phyloP scores from a whole-genome alignment of 1,140 invertebrate species.

The Drosophila bifasciata region DNA sequence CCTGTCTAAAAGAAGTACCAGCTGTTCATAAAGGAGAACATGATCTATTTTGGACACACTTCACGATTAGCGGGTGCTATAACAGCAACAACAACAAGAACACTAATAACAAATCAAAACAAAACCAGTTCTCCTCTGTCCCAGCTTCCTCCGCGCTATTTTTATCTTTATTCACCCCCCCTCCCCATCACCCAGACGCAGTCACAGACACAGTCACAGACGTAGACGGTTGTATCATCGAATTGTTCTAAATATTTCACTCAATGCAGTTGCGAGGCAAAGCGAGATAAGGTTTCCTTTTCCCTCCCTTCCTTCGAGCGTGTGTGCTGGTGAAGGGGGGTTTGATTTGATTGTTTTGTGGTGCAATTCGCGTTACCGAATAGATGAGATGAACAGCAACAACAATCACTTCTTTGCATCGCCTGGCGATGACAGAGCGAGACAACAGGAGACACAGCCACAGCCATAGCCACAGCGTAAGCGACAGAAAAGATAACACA shows the following conservation, averaged over 20 bases:
- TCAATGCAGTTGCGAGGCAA: slow-evolving; percentile 15
- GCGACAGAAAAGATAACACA: slow-evolving; percentile 39
- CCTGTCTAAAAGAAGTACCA: too few species aligned
- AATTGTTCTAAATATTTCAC: slow-evolving; percentile 40
- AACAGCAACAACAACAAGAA: too few species aligned
- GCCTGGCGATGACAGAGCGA: slow-evolving; percentile 27
- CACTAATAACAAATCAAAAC: too few species aligned
- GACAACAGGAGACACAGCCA: slow-evolving; percentile 40
- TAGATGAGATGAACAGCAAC: slow-evolving; percentile 59
- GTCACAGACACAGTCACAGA: too few species aligned
- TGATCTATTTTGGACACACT: too few species aligned
- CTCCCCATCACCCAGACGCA: too few species aligned
- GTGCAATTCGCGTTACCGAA: slow-evolving; percentile 70
- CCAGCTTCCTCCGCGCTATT: slow-evolving; percentile 3
- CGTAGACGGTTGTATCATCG: slow-evolving; percentile 42
- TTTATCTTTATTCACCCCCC: too few species aligned
- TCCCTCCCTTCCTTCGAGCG: slow-evolving; percentile 1
- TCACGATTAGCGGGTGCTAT: too few species aligned
- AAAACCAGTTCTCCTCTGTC: too few species aligned
- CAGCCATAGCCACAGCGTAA: not conserved
- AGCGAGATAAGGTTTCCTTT: not conserved
- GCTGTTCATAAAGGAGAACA: too few species aligned
- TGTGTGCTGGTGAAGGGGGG: not conserved
- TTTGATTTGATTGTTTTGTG: slow-evolving; percentile 43
- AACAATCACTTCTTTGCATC: slow-evolving; percentile 5